Evolutionary conservation across 2,797 vertebrate species (phyloP).

Genomic region (Decapterus maruadsi): DNA sequence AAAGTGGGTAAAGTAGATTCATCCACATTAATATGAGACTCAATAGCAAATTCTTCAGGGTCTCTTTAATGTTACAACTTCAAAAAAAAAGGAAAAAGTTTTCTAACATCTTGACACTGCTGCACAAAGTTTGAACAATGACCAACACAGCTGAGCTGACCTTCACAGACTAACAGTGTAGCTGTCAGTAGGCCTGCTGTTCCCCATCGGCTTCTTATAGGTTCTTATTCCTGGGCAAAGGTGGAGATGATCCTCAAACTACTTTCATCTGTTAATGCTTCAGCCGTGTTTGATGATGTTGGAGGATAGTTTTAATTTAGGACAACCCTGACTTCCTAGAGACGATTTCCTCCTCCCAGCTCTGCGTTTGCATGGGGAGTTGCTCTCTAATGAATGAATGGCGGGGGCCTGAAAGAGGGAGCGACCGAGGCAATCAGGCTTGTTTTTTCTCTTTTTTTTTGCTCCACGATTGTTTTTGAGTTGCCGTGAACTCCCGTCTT

Average conservation of each 20-base stretch:
- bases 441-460: constrained; percentile 43
- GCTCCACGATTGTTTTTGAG: constrained; percentile 42
- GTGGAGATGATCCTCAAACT: background rate
- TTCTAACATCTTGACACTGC: background rate
- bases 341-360: constrained; percentile 51
- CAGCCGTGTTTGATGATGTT: background rate
- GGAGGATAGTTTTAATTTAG: background rate
- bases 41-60: too few species aligned
- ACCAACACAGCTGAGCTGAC: background rate
- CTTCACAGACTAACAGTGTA: constrained; percentile 14
- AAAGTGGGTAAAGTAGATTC: too few species aligned
- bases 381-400: constrained; percentile 54
- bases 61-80: background rate
- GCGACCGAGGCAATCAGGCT: constrained; percentile 33
- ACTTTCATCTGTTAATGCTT: background rate
- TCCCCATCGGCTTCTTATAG: background rate
- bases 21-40: too few species aligned
- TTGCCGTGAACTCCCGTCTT: constrained; percentile 29
- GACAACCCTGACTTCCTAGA: background rate
- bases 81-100: background rate
- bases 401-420: constrained; percentile 61
- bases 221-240: background rate
- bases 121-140: background rate
- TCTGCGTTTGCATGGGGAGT: constrained; percentile 21
- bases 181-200: background rate